Conservation (phyloP, 2,888 invertebrate species). For the Macaria liturata region DNA sequence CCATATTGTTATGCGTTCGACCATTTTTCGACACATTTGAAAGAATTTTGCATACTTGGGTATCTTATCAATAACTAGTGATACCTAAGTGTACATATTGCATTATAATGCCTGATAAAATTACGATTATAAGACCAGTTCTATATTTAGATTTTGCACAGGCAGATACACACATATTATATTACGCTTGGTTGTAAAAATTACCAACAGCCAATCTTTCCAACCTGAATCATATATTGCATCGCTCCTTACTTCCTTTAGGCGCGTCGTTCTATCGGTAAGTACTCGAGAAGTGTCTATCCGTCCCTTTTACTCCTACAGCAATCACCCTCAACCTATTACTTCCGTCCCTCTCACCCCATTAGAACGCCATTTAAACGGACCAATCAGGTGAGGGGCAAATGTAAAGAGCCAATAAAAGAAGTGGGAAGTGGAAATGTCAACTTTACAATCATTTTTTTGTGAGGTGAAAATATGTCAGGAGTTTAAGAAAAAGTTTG, state of each 20-base stretch:
- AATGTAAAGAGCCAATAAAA: slow-evolving; percentile 65
- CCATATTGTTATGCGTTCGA: too few relatives aligned
- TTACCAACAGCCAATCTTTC: slow-evolving; percentile 49
- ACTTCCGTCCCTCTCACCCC: slow-evolving; percentile 62
- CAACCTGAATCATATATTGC: slow-evolving; percentile 39
- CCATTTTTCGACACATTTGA: too few relatives aligned
- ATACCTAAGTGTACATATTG: too few relatives aligned
- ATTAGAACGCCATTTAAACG: slow-evolving; percentile 68
- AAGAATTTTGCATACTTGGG: too few relatives aligned
- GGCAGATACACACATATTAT: too few relatives aligned
- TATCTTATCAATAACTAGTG: too few relatives aligned
- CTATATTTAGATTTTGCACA: too few relatives aligned
- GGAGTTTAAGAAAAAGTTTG: slow-evolving; percentile 4
- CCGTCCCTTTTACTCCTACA: slow-evolving; percentile 61
- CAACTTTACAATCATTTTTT: slow-evolving; percentile 72
- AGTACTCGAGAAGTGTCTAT: slow-evolving; percentile 79
- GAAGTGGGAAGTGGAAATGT: slow-evolving; percentile 74
- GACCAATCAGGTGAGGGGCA: slow-evolving; percentile 70
- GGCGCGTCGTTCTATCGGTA: slow-evolving; percentile 69
- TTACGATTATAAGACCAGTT: too few relatives aligned
- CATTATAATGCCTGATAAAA: too few relatives aligned
- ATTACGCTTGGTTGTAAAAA: too few relatives aligned
- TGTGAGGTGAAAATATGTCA: slow-evolving; percentile 42
- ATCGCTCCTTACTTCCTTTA: slow-evolving; percentile 64
- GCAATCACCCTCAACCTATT: slow-evolving; percentile 43